Percentiles rank a stretch among this genome's conserved stretches.
Evolutionary conservation across 2,888 invertebrate genomes (phyloP).

Genomic region (Xiphydria camelus): DNA sequence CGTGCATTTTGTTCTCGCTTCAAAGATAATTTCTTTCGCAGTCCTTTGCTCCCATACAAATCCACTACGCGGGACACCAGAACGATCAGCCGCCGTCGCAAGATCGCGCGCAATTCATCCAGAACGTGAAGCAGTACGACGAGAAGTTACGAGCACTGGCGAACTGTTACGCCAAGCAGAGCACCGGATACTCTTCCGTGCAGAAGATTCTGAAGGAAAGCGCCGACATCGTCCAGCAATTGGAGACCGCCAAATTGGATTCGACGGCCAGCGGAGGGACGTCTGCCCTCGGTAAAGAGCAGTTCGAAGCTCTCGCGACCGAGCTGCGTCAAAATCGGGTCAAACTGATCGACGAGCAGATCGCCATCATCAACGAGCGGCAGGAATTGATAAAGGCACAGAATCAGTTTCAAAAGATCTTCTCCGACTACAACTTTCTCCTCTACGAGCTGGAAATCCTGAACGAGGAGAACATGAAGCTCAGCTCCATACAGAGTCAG

Average conservation of each 20-base stretch:
- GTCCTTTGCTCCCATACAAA: constrained; percentile 10
- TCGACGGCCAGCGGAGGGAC: background rate
- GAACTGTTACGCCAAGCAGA: constrained; percentile 33
- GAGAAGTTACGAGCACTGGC: constrained; percentile 31
- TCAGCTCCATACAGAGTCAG: constrained; percentile 1
- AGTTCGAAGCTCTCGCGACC: constrained; percentile 7
- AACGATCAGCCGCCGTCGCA: constrained; percentile 5
- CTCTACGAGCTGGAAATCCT: constrained; percentile 38
- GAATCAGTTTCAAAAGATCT: constrained; percentile 38
- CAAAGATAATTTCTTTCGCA: too few species aligned
- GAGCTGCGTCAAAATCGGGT: constrained; percentile 25
- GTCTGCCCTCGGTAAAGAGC: background rate
- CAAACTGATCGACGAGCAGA: constrained; percentile 30
- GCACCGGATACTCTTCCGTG: constrained; percentile 29
- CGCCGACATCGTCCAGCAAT: constrained; percentile 27
- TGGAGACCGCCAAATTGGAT: constrained; percentile 8
- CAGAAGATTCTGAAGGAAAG: constrained; percentile 37
- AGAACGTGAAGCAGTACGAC: constrained; percentile 35
- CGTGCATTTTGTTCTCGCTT: too few species aligned
- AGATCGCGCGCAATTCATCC: constrained; percentile 21
- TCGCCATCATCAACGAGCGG: constrained; percentile 32
- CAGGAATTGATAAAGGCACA: constrained; percentile 37
- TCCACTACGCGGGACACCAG: background rate
- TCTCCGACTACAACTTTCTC: constrained; percentile 39
- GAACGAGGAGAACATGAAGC: constrained; percentile 35